Evolutionary conservation across 2,113 vertebrate species (phyloP), one percentile per base, ranked within the genome.

Genomic region (Megaleporinus macrocephalus): DNA sequence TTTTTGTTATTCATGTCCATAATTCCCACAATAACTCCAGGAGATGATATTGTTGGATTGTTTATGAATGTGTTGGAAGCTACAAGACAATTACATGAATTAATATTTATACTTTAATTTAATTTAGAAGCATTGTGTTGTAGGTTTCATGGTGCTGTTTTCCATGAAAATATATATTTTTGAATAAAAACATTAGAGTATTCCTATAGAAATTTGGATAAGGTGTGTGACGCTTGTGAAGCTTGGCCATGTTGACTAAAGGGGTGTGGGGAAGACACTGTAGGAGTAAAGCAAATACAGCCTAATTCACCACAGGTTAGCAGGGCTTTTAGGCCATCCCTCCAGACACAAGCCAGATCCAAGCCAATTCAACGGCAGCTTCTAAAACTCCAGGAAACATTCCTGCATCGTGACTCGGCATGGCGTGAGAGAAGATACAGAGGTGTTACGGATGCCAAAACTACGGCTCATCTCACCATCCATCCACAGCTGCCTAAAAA

Each of bases 211-310:
- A 66, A 51, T 65, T 53, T 53, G 62, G 49, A 69, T 71, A 72
- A 73, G 51, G 49, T 62, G 26, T 63, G 27, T 80, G 51, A 76
- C 57, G 30, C 44, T 63, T 49, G 66, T 77, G 77, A 82, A 81
- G 49, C 65, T 62, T 27, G 30, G 53, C 57, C 3, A 36, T 80
- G 77, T 84, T 84, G 82, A 80, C 66, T 75, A 80, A 69, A 12
- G 27, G 72, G 82, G 77, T 65, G 83, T 84, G 72, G 22, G 62
- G 49, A 84, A 57, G 49, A 79, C 26, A 1, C 59, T 1, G 29
- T 14, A 75, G 49, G 33, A 18, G 24, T 7, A 29, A n/a, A 24
- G 24, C 61, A 78, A 83, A 78, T 22, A 13, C 6, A 7, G 30
- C 14, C 65, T 76, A 61, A 84, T 75, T 71, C 36, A n/a, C n/a